A percentile compares a stretch with the other conserved stretches of the same genome.
Conservation (phyloP, 2,113 vertebrate genomes). For the Holacanthus passer region DNA sequence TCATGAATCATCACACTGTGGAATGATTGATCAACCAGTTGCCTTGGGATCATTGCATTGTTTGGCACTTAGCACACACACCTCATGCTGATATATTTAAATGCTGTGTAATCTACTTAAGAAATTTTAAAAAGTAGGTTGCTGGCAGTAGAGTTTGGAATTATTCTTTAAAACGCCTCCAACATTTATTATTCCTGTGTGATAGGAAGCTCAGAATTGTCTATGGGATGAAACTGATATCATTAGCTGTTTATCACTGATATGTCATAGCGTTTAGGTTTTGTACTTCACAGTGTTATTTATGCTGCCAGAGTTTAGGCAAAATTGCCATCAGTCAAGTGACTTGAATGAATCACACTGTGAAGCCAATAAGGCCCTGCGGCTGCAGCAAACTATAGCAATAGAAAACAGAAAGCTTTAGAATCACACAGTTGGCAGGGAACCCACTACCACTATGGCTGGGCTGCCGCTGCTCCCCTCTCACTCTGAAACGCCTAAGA, state of each 20-base stretch:
- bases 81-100: constrained; percentile 51
- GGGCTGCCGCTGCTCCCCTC: constrained; percentile 46
- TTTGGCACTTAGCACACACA: constrained; percentile 49
- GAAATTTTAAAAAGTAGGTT: neutral
- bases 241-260: constrained; percentile 11
- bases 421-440: constrained; percentile 68
- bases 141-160: neutral
- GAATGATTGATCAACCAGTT: constrained; percentile 52
- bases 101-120: constrained; percentile 31
- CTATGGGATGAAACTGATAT: neutral
- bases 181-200: constrained; percentile 16
- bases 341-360: constrained; percentile 55
- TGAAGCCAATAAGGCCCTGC: constrained; percentile 47
- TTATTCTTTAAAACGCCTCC: neutral
- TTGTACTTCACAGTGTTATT: constrained; percentile 30
- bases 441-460: constrained; percentile 61
- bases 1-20: constrained; percentile 44
- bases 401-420: constrained; percentile 59
- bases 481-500: constrained; percentile 69
- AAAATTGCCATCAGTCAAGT: constrained; percentile 45
- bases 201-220: neutral
- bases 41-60: constrained; percentile 51
- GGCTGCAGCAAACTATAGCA: constrained; percentile 47
- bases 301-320: constrained; percentile 36
- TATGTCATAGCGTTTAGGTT: constrained; percentile 23